phyloP scores from a whole-genome alignment of 2,797 vertebrate genomes.

The Phyllotis vaccarum region DNA sequence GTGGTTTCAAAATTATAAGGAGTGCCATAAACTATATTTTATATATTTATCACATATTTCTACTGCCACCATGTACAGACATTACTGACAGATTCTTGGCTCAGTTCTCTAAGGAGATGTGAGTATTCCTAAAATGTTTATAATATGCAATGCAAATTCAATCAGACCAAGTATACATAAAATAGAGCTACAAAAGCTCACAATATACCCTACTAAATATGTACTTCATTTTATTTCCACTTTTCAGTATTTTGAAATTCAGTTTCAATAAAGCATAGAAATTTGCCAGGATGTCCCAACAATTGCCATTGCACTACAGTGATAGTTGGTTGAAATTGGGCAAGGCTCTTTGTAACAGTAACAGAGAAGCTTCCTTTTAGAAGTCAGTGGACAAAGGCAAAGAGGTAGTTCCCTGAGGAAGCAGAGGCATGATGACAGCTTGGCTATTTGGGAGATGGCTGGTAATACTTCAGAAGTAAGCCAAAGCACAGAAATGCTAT shows the following conservation, averaged over 20 bases:
- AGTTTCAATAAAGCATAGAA: conserved; percentile 57
- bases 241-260: conserved; percentile 57
- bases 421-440: background rate
- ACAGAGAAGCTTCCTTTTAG: conserved; percentile 43
- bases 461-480: conserved; percentile 50
- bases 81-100: background rate
- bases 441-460: background rate
- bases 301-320: conserved; percentile 48
- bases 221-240: conserved; percentile 52
- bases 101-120: background rate
- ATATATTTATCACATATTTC: background rate
- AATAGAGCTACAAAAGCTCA: conserved; percentile 32
- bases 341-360: conserved; percentile 26
- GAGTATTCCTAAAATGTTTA: background rate
- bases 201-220: conserved; percentile 32
- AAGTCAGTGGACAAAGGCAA: conserved; percentile 31
- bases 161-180: conserved; percentile 33
- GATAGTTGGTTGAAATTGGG: conserved; percentile 25
- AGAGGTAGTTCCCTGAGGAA: conserved; percentile 40
- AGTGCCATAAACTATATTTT: background rate
- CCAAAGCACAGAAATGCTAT: background rate
- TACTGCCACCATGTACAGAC: background rate
- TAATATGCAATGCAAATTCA: background rate
- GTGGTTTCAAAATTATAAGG: conserved; percentile 27
- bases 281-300: conserved; percentile 57